phyloP scores from a whole-genome alignment of 2,113 vertebrate species.

The Progne subis region DNA sequence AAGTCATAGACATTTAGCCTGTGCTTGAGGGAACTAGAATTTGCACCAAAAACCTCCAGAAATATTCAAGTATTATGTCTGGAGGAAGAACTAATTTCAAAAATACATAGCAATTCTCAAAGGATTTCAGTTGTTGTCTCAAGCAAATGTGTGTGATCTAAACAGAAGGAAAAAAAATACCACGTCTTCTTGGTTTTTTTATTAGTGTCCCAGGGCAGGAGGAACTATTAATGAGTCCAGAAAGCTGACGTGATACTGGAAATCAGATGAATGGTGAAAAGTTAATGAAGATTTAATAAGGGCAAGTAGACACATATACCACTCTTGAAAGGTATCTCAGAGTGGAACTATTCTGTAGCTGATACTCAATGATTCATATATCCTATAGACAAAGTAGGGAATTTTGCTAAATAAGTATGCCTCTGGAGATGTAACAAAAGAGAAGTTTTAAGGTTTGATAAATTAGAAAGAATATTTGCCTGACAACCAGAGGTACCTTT shows the following conservation, averaged over 20 bases:
- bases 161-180: neutral
- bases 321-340: neutral
- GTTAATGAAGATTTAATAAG: slow-evolving; percentile 28
- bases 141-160: neutral
- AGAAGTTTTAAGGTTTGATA: neutral
- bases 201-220: neutral
- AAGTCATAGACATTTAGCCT: neutral
- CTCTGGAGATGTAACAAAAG: neutral
- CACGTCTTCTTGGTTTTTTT: neutral
- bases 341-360: neutral
- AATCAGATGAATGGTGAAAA: neutral
- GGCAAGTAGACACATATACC: neutral
- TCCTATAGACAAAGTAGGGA: neutral
- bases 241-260: neutral
- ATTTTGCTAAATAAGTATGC: neutral
- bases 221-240: neutral
- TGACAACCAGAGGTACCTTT: neutral
- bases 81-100: neutral
- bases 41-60: neutral
- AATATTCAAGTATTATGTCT: neutral
- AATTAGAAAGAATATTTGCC: slow-evolving; percentile 4
- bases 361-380: neutral
- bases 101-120: neutral
- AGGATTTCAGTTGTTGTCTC: neutral
- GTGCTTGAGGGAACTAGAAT: neutral